These are phyloP conservation scores for Phytoseiulus persimilis DNA, from an alignment of 2,888 invertebrate genomes.

Conservation along the genomic window DNA sequence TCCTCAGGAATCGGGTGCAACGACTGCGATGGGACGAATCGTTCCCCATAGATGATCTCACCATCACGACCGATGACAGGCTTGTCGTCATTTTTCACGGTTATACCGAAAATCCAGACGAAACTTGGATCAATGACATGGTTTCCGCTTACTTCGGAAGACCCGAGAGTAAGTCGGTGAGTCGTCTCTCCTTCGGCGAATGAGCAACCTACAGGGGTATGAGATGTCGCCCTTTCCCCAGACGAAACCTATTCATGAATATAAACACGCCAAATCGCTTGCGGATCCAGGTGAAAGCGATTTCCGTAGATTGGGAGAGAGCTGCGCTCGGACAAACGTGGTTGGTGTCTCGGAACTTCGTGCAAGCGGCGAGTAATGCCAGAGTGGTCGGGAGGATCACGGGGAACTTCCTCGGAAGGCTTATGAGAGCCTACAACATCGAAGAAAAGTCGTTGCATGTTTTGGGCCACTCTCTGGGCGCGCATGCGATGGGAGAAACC, in stretches of 20 bases:
- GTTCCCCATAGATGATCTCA: background rate
- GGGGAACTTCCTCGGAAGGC: background rate
- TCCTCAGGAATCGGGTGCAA: background rate
- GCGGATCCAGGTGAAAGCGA: background rate
- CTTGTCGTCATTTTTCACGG: constrained; percentile 6
- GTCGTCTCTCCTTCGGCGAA: background rate
- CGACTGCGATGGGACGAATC: background rate
- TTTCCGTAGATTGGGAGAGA: background rate
- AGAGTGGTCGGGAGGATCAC: background rate
- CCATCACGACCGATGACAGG: background rate
- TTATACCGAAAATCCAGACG: background rate
- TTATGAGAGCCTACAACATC: background rate
- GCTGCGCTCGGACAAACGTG: background rate
- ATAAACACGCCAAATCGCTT: too few relatives aligned
- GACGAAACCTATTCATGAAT: too few relatives aligned
- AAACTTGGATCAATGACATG: background rate
- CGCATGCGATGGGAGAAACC: background rate
- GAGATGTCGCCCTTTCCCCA: too few relatives aligned
- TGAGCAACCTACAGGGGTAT: too few relatives aligned
- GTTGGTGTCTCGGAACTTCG: background rate
- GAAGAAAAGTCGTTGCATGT: background rate
- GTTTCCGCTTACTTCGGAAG: background rate
- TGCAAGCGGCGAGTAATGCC: constrained; percentile 12
- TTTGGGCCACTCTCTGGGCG: background rate
- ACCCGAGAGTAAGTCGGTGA: background rate